These are phyloP conservation scores for Pipra filicauda DNA, from an alignment of 2,113 vertebrate species.

Conservation along the genomic window DNA sequence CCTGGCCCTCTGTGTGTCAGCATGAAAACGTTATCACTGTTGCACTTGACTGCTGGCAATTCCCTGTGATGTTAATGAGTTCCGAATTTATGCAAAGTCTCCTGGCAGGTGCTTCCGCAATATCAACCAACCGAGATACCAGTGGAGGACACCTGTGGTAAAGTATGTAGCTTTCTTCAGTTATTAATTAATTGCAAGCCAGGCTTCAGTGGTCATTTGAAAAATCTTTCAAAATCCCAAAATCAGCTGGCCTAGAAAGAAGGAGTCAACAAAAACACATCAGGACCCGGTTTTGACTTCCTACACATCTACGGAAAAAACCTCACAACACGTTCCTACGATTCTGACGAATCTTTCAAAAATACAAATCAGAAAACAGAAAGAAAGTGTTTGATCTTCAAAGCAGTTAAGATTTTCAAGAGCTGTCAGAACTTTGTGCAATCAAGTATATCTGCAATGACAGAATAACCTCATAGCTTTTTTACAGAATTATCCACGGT, in stretches of 20 bases:
- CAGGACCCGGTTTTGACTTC: neutral
- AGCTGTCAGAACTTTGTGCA: neutral
- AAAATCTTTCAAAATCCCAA: neutral
- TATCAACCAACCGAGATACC: neutral
- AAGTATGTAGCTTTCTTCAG: neutral
- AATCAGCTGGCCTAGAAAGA: neutral
- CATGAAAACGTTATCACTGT: neutral
- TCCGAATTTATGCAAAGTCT: conserved; percentile 1
- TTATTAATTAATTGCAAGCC: neutral
- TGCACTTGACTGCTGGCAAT: neutral
- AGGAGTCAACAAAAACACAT: neutral
- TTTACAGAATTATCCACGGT: neutral
- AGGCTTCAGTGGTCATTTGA: neutral
- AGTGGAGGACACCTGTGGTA: neutral
- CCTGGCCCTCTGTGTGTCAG: neutral
- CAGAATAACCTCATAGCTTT: neutral
- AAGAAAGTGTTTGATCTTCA: neutral
- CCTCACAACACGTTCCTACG: neutral
- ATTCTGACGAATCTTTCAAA: neutral
- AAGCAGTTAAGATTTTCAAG: neutral
- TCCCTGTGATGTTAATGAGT: conserved; percentile 11
- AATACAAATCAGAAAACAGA: neutral
- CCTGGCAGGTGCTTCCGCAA: fast-evolving
- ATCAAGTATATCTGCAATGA: neutral
- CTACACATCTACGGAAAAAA: neutral